phyloP scores from a whole-genome alignment of 1,140 invertebrate species.

The Chionoecetes opilio region DNA sequence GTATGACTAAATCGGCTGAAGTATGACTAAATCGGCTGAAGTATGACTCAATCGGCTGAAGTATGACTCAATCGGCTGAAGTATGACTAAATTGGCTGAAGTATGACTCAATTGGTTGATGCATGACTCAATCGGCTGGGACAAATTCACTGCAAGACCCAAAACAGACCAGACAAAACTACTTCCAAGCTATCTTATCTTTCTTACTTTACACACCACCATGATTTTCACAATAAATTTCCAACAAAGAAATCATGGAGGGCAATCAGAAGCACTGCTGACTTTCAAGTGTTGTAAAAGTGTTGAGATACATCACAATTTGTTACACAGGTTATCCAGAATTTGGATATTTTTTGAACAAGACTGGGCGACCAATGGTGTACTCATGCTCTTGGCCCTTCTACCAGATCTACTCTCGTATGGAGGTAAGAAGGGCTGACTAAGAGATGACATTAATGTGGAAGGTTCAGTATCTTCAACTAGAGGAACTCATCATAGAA shows the following conservation, averaged over 20 bases:
- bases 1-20: no score
- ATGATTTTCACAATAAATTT: background rate
- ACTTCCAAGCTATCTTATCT: background rate
- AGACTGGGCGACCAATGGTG: slow-evolving; percentile 95
- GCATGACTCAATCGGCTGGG: no score
- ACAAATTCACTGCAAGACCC: no score
- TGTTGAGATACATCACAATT: slow-evolving; percentile 41
- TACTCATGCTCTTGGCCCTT: slow-evolving; percentile 99
- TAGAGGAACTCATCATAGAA: background rate
- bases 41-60: no score
- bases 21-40: no score
- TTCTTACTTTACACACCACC: background rate
- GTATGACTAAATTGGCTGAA: no score
- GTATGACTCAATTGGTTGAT: no score
- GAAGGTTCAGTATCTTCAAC: background rate
- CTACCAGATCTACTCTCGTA: slow-evolving; percentile 93
- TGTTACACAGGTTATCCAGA: slow-evolving; percentile 90
- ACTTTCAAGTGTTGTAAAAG: slow-evolving; percentile 2
- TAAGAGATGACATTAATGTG: background rate
- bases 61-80: no score
- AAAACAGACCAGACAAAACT: background rate
- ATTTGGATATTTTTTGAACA: slow-evolving; percentile 94
- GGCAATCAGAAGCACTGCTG: slow-evolving; percentile 63
- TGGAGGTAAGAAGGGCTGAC: slow-evolving; percentile 86
- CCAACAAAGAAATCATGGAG: background rate